phyloP scores from a whole-genome alignment of 2,888 invertebrate species.

The Melikaiella ostensackeni region DNA sequence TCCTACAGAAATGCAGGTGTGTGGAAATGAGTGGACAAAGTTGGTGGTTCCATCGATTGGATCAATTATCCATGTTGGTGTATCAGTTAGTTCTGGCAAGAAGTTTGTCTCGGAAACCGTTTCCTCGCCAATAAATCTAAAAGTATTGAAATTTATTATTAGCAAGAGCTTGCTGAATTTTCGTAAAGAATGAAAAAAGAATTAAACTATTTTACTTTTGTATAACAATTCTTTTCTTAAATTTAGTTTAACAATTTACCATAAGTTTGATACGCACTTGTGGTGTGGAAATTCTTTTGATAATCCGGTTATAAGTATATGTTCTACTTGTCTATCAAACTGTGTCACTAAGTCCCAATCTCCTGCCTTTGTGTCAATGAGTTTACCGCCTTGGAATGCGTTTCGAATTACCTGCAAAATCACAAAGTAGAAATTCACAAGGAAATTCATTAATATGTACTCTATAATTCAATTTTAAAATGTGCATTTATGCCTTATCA shows the following conservation, averaged over 20 bases:
- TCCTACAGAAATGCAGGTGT: constrained; percentile 85
- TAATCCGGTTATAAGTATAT: constrained; percentile 82
- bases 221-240: too few relatives aligned
- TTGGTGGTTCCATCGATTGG: constrained; percentile 94
- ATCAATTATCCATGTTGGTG: constrained; percentile 91
- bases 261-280: constrained; percentile 76
- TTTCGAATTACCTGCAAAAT: constrained; percentile 64
- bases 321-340: constrained; percentile 87
- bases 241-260: background rate
- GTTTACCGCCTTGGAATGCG: constrained; percentile 64
- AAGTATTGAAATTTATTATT: constrained; percentile 8
- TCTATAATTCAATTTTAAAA: too few relatives aligned
- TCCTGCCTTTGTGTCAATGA: constrained; percentile 81
- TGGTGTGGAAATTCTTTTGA: constrained; percentile 81
- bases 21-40: constrained; percentile 86
- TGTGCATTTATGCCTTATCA: too few relatives aligned
- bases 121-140: constrained; percentile 91
- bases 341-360: constrained; percentile 89
- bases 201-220: too few relatives aligned
- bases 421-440: background rate
- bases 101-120: constrained; percentile 77
- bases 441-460: too few relatives aligned
- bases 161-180: background rate
- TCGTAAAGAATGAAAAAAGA: too few relatives aligned
- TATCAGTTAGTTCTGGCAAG: constrained; percentile 83